phyloP scores from a whole-genome alignment of 2,113 vertebrate genomes.

The Sylvietta virens region DNA sequence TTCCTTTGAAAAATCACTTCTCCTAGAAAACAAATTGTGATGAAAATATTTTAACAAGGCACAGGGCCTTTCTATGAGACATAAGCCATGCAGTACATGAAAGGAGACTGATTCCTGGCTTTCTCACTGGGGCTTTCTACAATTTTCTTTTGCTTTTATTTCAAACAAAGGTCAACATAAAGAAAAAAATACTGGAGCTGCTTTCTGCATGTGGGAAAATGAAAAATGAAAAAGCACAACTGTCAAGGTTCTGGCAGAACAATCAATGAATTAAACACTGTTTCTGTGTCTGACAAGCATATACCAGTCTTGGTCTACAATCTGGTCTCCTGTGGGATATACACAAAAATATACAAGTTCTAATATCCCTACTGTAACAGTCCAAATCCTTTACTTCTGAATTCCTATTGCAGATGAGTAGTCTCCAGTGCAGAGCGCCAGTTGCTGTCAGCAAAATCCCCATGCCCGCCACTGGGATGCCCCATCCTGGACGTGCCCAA shows the following conservation, averaged over 20 bases:
- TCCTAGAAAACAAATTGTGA: background rate
- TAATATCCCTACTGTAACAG: background rate
- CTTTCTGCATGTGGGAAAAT: background rate
- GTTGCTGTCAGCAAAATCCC: background rate
- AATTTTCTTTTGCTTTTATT: slow-evolving; percentile 13
- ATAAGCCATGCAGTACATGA: background rate
- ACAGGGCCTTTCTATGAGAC: background rate
- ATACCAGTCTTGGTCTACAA: background rate
- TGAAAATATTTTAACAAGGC: background rate
- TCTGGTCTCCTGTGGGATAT: background rate
- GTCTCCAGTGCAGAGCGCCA: background rate
- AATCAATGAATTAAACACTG: slow-evolving; percentile 3
- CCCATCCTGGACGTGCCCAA: background rate
- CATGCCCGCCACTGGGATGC: rapidly evolving
- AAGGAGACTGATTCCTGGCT: background rate
- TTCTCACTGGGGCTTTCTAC: background rate
- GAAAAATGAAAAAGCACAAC: background rate
- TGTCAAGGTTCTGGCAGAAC: background rate
- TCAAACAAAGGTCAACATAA: slow-evolving; percentile 36
- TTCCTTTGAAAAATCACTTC: background rate
- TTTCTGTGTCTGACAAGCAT: background rate
- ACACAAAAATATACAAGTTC: background rate
- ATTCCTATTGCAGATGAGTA: background rate
- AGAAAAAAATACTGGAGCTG: background rate
- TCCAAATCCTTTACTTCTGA: background rate